Evolutionary conservation across 2,797 vertebrate species (phyloP), one percentile per base, ranked within the genome.

Genomic region (Bufotes viridis): DNA sequence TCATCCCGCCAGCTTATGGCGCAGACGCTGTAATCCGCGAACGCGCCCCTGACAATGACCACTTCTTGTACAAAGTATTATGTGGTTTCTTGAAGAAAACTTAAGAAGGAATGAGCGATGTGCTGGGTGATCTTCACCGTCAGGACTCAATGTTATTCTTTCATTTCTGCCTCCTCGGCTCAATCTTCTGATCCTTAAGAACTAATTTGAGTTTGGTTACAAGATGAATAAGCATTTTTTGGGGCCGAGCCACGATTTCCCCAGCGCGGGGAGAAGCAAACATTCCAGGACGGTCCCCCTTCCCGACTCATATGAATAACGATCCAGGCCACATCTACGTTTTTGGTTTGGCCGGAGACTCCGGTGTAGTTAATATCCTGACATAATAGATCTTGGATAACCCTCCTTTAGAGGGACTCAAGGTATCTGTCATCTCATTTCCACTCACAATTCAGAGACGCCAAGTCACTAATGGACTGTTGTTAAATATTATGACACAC

Each of bases 141-240:
- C 85, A 58, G 76, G 20, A 75, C 29, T 74, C 26, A 18, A 67
- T 81, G 69, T 87, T 75, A 70, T 87, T 87, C 53, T 82, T 63
- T 55, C 55, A 82, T 80, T 79, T 53, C 13, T 24, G 17, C 53
- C 81, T 88, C 87, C 81, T 72, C 70, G 20, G 51, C 67, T 34
- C 75, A 79, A 84, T 65, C 82, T 84, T 80, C 75, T 70, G 82
- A 72, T 72, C 87, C 51, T 80, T 69, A 78, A 87, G 69, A 78
- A 53, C 74, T 83, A 51, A 88, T 88, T 89, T 82, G 61, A 82
- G 84, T 70, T 78, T 12, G 22, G 78, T 89, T 89, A 86, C 87
- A 86, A 86, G 58, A 82, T 78, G 57, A 85, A 89, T 34, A 82
- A 82, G 60, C 63, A 22, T 29, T 17, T 29, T 13, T 22, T 75